A percentile compares a stretch with the other conserved stretches of the same genome.
Conservation (phyloP, 2,888 invertebrate species). For the Pristionchus exspectatus region DNA sequence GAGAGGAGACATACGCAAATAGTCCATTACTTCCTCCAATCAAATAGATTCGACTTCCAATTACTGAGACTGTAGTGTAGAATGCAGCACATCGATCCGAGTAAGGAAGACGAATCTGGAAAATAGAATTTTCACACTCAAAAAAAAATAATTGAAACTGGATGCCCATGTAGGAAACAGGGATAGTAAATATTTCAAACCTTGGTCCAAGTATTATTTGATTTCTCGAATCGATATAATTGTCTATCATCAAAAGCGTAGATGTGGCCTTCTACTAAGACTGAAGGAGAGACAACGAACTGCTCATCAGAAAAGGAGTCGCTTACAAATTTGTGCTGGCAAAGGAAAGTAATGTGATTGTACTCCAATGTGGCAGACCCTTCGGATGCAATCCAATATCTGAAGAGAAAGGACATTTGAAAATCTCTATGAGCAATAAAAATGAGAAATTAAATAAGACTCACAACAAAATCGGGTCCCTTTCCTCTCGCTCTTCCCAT, state of each 20-base stretch:
- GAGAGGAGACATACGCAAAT: neutral
- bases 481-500: neutral
- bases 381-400: neutral
- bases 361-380: neutral
- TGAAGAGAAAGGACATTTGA: neutral
- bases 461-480: neutral
- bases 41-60: neutral
- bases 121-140: neutral
- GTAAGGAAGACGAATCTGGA: neutral
- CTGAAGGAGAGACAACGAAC: neutral
- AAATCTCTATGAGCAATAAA: neutral
- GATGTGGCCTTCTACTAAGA: neutral
- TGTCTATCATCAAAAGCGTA: neutral
- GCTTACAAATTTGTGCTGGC: neutral
- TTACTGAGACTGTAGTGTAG: neutral
- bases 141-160: neutral
- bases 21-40: neutral
- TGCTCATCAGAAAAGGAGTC: neutral
- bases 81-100: neutral
- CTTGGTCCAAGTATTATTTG: neutral
- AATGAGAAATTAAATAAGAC: neutral
- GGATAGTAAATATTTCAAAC: neutral
- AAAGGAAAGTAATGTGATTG: neutral
- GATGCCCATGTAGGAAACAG: neutral
- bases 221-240: neutral